Conservation (phyloP, 2,888 invertebrate species). For the Iphiclides podalirius region DNA sequence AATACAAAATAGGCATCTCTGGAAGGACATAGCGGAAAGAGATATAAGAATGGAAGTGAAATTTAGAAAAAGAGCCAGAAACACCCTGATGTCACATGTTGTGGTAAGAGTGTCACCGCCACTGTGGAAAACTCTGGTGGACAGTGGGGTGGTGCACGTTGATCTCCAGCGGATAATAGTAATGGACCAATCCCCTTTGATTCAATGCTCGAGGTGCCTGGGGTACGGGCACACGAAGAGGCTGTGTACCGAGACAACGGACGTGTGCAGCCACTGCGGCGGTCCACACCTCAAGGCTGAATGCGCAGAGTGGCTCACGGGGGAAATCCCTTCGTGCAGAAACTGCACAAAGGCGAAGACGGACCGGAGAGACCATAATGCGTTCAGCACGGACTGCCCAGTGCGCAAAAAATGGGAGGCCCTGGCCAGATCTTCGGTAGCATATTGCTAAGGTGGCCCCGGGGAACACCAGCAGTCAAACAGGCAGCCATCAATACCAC, state of each 20-base stretch:
- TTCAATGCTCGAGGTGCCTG: too few relatives aligned
- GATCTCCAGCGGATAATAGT: neutral
- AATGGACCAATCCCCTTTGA: neutral
- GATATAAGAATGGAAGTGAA: too few relatives aligned
- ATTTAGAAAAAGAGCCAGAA: too few relatives aligned
- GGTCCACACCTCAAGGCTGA: neutral
- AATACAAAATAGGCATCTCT: too few relatives aligned
- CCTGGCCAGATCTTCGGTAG: neutral
- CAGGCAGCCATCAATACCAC: neutral
- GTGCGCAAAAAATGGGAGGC: neutral
- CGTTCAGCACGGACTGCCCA: neutral
- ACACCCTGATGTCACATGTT: too few relatives aligned
- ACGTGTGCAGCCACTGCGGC: slow-evolving; percentile 1
- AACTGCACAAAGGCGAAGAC: neutral
- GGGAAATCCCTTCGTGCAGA: neutral
- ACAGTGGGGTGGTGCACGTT: too few relatives aligned
- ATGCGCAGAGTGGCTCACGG: neutral
- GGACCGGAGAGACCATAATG: neutral
- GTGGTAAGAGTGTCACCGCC: too few relatives aligned
- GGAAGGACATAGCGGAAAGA: too few relatives aligned
- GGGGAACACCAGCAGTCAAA: neutral
- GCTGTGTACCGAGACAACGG: neutral
- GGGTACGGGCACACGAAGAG: too few relatives aligned
- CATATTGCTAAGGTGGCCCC: too few relatives aligned
- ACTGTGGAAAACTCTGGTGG: too few relatives aligned